Evolutionary conservation across 2,113 vertebrate genomes (phyloP), one percentile per base, ranked within the genome.

Genomic region (Mustela lutreola): DNA sequence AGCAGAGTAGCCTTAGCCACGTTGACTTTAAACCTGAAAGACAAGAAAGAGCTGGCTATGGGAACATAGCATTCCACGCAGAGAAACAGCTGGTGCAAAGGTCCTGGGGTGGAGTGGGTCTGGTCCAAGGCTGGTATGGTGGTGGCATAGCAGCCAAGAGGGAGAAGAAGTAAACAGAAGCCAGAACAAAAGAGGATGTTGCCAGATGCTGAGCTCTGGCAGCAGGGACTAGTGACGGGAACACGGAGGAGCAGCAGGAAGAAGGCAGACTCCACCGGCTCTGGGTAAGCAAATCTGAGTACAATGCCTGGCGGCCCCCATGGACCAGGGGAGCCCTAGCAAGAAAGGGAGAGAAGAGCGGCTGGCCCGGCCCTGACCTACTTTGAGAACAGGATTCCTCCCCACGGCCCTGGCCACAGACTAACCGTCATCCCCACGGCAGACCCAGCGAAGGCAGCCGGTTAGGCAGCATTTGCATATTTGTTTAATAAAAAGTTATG

Each of bases 401-500:
- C 63, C 42, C 3, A 10, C 0, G 16, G 58, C 7, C 71, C 10
- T 5, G 10, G 50, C 28, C 8, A 0, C 82, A 60, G 53, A 73
- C 81, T 28, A 83, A 73, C 53, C 36, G 42, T 75, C 85, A 56
- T 50, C n/a, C 24, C 15, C 11, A 53, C 14, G 33, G 89, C 63
- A 90, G 89, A 56, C 73, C 81, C 76, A 2, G 76, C 33, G 19
- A 92, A 94, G 94, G 67, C 97, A 97, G 83, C 65, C 48, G 16
- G 86, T 98, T 96, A 94, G 0, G 0, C 81, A 39, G 0, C 87
- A 98, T 98, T 98, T 98, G 98, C 99, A 98, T 98, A 98, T 96
- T 98, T 98, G 98, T 97, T 98, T 98, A 99, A 98, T 99, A 98
- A 98, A 98, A 98, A 98, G 98, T 97, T 98, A 98, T 97, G 97